Evolutionary conservation across 2,888 invertebrate species (phyloP).

Genomic region (Stenotaenia linearis): DNA sequence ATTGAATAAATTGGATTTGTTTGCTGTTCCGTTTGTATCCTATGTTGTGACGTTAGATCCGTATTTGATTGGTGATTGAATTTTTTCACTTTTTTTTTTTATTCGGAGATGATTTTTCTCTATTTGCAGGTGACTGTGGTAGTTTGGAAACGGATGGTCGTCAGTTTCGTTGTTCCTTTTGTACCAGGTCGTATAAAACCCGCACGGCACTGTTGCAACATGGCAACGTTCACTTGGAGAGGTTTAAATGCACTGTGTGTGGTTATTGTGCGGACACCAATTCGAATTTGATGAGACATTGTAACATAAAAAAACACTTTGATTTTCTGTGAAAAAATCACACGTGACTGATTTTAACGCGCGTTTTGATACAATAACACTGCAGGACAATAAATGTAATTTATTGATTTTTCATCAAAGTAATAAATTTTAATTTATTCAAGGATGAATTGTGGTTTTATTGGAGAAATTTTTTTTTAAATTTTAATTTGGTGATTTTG

Average conservation of each 20-base stretch:
- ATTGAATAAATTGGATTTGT: too few relatives aligned
- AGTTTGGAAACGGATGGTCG: neutral
- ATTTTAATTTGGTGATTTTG: too few relatives aligned
- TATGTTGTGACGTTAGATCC: neutral
- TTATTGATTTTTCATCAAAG: too few relatives aligned
- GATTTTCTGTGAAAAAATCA: neutral
- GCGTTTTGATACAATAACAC: too few relatives aligned
- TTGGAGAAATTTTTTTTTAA: too few relatives aligned
- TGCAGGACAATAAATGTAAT: too few relatives aligned
- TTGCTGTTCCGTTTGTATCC: too few relatives aligned
- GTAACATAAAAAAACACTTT: neutral
- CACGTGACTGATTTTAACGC: neutral
- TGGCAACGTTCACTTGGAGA: slow-evolving; percentile 7
- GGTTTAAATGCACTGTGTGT: slow-evolving; percentile 24
- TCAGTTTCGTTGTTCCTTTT: neutral
- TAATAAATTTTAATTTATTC: too few relatives aligned
- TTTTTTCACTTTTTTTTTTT: neutral
- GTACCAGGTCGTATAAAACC: neutral
- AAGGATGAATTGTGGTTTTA: too few relatives aligned
- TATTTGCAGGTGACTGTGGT: neutral
- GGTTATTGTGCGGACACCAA: slow-evolving; percentile 26
- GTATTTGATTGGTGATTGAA: neutral
- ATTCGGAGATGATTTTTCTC: neutral
- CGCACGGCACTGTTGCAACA: slow-evolving; percentile 1
- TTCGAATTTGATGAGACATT: neutral